Evolutionary conservation across 2,888 invertebrate genomes (phyloP).

Genomic region (Eristalis tenax): DNA sequence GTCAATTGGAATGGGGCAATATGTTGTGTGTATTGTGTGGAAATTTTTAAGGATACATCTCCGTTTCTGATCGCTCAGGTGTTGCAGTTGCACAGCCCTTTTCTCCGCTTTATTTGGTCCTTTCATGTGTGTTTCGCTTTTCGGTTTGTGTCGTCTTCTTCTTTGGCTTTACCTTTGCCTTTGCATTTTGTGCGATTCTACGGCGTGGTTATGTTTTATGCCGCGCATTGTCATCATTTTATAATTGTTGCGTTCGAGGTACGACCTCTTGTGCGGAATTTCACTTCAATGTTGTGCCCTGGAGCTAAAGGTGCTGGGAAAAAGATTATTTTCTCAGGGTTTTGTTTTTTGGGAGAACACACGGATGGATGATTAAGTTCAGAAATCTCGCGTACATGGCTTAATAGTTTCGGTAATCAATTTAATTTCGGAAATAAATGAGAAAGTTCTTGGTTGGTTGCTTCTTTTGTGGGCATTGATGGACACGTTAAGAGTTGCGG

Average conservation of each 20-base stretch:
- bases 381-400: too few relatives aligned
- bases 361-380: slow-evolving; percentile 5
- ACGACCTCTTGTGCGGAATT: slow-evolving; percentile 50
- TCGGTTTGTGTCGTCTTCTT: neutral
- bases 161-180: slow-evolving; percentile 5
- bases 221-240: slow-evolving; percentile 71
- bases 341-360: neutral
- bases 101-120: neutral
- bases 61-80: slow-evolving; percentile 63
- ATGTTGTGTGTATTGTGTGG: slow-evolving; percentile 66
- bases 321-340: slow-evolving; percentile 54
- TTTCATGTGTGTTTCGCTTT: neutral
- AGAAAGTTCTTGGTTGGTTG: too few relatives aligned
- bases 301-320: slow-evolving; percentile 44
- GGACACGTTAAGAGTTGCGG: too few relatives aligned
- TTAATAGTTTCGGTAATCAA: too few relatives aligned
- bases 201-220: slow-evolving; percentile 63
- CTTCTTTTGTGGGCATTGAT: too few relatives aligned
- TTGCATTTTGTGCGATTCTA: slow-evolving; percentile 24
- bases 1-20: slow-evolving; percentile 70
- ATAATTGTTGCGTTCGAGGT: slow-evolving; percentile 63
- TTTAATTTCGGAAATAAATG: too few relatives aligned
- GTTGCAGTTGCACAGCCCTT: slow-evolving; percentile 39
- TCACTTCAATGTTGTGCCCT: slow-evolving; percentile 57
- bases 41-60: slow-evolving; percentile 68